These are phyloP conservation scores for Trichogramma evanescens DNA, from an alignment of 2,888 invertebrate genomes.

Conservation along the genomic window DNA sequence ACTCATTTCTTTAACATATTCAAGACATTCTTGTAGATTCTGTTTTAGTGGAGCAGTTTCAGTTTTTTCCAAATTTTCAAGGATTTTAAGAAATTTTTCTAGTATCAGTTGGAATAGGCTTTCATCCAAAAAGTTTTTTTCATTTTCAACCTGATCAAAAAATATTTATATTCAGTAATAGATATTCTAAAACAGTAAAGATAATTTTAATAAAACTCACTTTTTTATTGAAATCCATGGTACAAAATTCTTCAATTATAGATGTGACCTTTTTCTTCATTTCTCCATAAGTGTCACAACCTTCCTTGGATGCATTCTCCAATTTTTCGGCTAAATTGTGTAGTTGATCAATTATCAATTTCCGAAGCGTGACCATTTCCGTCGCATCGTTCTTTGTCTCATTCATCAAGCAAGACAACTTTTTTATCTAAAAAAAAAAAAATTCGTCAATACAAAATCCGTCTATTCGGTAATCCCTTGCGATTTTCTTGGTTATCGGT, in stretches of 20 bases:
- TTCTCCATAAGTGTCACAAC: slow-evolving; percentile 31
- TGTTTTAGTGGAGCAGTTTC: slow-evolving; percentile 37
- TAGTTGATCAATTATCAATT: slow-evolving; percentile 32
- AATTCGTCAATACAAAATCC: not conserved
- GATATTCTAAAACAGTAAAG: not conserved
- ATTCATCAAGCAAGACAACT: slow-evolving; percentile 26
- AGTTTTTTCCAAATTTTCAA: slow-evolving; percentile 36
- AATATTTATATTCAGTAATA: slow-evolving; percentile 5
- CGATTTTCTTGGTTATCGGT: too few relatives aligned
- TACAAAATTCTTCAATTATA: slow-evolving; percentile 35
- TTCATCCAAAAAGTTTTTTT: slow-evolving; percentile 8
- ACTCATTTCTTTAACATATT: slow-evolving; percentile 43
- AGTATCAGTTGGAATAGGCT: slow-evolving; percentile 25
- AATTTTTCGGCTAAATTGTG: slow-evolving; percentile 33
- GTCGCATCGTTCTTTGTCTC: slow-evolving; percentile 11
- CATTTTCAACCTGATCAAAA: slow-evolving; percentile 2
- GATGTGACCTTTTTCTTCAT: slow-evolving; percentile 32
- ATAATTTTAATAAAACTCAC: slow-evolving; percentile 24
- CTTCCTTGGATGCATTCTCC: slow-evolving; percentile 31
- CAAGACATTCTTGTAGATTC: slow-evolving; percentile 35
- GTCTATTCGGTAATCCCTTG: too few relatives aligned
- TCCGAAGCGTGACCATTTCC: slow-evolving; percentile 25
- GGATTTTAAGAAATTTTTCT: slow-evolving; percentile 29
- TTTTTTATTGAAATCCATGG: slow-evolving; percentile 27
- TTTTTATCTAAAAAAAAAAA: slow-evolving; percentile 31